These are phyloP conservation scores for Chelonia mydas DNA, from an alignment of 2,797 vertebrate genomes.

Conservation along the genomic window DNA sequence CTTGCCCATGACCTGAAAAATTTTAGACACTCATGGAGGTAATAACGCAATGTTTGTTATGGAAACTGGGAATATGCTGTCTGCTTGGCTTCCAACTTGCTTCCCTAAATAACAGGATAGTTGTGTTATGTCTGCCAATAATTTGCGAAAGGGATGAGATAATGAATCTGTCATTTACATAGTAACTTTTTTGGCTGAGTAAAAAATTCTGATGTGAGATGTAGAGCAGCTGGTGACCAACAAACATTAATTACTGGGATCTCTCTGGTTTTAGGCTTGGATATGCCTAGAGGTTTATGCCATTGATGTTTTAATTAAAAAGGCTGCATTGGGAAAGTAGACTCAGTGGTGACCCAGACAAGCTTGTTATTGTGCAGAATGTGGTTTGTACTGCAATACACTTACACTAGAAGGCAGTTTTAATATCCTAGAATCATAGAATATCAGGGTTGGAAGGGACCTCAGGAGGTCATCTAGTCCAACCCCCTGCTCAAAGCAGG, in stretches of 20 bases:
- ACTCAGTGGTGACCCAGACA: not conserved
- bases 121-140: not conserved
- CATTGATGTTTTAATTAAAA: not conserved
- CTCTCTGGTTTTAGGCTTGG: not conserved
- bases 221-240: not conserved
- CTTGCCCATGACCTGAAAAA: conserved; percentile 23
- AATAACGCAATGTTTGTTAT: conserved; percentile 10
- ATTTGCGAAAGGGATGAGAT: conserved; percentile 5
- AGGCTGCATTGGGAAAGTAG: not conserved
- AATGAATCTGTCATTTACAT: not conserved
- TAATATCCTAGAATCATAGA: no score
- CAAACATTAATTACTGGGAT: not conserved
- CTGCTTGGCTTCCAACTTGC: conserved; percentile 30
- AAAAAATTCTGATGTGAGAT: not conserved
- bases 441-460: no score
- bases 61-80: not conserved
- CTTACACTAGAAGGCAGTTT: fast-evolving
- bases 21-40: not conserved
- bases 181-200: not conserved
- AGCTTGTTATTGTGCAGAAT: fast-evolving
- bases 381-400: not conserved
- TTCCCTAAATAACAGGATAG: not conserved
- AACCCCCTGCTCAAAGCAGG: no score
- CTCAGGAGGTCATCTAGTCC: no score
- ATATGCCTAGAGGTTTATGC: not conserved